These are phyloP conservation scores for Promerops cafer DNA, from an alignment of 2,113 vertebrate species.

Conservation along the genomic window DNA sequence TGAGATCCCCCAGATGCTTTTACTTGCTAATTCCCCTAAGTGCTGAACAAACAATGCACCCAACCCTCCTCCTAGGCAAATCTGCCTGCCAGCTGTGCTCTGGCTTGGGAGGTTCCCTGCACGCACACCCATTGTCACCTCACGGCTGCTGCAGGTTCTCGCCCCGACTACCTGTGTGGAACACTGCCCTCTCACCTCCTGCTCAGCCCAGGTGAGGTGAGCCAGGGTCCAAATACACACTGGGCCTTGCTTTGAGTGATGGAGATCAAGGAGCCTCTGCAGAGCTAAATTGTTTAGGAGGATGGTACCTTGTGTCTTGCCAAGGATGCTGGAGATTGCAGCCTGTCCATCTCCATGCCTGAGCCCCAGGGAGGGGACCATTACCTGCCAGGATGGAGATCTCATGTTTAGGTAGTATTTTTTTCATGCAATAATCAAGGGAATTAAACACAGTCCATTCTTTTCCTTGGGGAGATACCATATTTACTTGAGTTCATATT, in stretches of 20 bases:
- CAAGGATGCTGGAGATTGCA: neutral
- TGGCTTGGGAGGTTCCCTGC: neutral
- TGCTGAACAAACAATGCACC: neutral
- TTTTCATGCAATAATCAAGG: neutral
- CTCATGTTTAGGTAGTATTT: neutral
- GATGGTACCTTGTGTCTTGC: neutral
- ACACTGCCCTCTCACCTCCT: neutral
- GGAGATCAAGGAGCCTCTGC: neutral
- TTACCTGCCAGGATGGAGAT: neutral
- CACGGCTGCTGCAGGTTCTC: neutral
- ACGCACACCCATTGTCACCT: fast-evolving
- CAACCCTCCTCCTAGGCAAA: neutral
- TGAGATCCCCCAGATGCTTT: neutral
- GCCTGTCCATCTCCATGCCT: neutral
- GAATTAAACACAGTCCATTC: neutral
- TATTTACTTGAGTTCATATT: neutral
- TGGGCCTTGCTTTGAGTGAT: neutral
- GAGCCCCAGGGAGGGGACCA: neutral
- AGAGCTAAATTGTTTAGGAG: neutral
- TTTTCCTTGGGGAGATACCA: neutral
- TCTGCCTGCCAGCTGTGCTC: neutral
- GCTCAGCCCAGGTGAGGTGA: neutral
- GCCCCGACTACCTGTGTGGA: fast-evolving
- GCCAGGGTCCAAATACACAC: neutral
- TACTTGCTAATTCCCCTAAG: neutral